A percentile compares a stretch with the other conserved stretches of the same genome.
phyloP scores from a whole-genome alignment of 2,113 vertebrate genomes.

The Ursus arctos region DNA sequence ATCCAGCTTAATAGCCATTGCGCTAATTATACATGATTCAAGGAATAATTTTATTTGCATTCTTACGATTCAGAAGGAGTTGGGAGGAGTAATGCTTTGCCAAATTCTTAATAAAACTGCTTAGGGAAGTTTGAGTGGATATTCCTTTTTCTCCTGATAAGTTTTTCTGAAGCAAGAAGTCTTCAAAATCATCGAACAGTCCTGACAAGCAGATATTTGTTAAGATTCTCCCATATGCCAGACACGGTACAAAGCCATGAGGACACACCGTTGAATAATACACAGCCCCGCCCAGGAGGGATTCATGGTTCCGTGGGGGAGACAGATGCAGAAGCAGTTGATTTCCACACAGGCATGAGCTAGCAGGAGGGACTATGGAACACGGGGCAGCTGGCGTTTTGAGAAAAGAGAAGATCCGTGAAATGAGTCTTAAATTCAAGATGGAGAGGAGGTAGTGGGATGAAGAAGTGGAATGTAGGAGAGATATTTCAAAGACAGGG shows the following conservation, averaged over 20 bases:
- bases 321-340: neutral
- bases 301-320: neutral
- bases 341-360: neutral
- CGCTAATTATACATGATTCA: slow-evolving; percentile 51
- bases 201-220: slow-evolving; percentile 6
- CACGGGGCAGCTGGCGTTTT: neutral
- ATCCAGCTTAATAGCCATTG: neutral
- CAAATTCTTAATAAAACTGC: slow-evolving; percentile 38
- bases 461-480: neutral
- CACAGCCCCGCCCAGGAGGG: neutral
- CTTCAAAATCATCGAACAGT: neutral
- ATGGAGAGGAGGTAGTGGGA: neutral
- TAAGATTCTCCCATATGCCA: neutral
- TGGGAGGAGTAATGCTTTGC: neutral
- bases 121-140: slow-evolving; percentile 11
- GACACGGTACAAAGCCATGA: neutral
- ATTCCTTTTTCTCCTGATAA: neutral
- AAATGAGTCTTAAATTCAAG: neutral
- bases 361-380: neutral
- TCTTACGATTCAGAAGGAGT: neutral
- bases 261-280: neutral
- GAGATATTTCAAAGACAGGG: neutral
- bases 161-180: neutral
- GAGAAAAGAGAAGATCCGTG: neutral
- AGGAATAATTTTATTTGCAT: slow-evolving; percentile 30